phyloP scores from a whole-genome alignment of 2,888 invertebrate genomes.

The Thera britannica region DNA sequence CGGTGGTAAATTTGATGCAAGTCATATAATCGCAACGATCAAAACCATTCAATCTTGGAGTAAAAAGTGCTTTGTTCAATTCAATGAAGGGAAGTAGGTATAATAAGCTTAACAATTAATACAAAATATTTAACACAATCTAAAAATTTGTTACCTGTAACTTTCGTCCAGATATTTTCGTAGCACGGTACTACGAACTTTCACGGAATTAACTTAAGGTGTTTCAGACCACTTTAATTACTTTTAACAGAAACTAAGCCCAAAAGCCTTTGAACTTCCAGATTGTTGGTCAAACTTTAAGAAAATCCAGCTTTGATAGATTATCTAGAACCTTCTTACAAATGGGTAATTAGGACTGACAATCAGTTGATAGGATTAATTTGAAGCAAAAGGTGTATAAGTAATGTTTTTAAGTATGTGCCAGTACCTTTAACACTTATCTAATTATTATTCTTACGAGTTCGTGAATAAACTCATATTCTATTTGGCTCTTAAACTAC shows the following conservation, averaged over 20 bases:
- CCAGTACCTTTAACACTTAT: no score
- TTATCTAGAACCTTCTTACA: no score
- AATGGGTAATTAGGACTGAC: no score
- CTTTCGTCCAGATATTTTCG: constrained; percentile 14
- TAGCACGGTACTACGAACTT: constrained; percentile 14
- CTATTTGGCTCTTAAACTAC: no score
- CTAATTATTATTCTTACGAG: neutral
- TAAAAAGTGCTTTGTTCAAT: no score
- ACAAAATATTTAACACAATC: constrained; percentile 4
- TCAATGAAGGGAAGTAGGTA: no score
- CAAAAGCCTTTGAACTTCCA: no score
- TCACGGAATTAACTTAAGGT: constrained; percentile 12
- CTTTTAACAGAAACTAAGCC: neutral
- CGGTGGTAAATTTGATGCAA: constrained; percentile 13
- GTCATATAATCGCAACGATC: neutral
- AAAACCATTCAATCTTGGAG: neutral
- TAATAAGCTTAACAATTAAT: neutral
- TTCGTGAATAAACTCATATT: neutral
- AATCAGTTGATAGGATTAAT: no score
- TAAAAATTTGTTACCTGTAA: constrained; percentile 13
- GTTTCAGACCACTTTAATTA: constrained; percentile 10
- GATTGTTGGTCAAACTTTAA: no score
- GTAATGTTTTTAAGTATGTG: no score
- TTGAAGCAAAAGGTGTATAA: no score
- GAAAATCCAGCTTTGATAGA: no score